A percentile compares a stretch with the other conserved stretches of the same genome.
phyloP scores from a whole-genome alignment of 1,140 invertebrate genomes.

The Drosophila leontia region DNA sequence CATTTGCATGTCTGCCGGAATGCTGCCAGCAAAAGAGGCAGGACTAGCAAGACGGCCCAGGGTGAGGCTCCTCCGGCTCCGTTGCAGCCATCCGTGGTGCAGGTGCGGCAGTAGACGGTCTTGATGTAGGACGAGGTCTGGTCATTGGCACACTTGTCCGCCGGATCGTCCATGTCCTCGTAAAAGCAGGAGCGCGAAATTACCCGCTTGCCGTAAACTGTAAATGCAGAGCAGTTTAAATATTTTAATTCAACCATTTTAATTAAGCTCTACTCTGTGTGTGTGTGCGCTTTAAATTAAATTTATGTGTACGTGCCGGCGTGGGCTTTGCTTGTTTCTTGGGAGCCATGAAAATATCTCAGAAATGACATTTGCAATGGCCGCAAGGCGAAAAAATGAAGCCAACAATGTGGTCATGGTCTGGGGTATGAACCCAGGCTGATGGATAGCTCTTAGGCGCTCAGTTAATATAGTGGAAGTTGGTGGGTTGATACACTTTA shows the following conservation, averaged over 20 bases:
- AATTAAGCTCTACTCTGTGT: conserved; percentile 49
- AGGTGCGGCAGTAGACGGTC: conserved; percentile 84
- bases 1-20: conserved; percentile 74
- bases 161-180: conserved; percentile 79
- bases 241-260: conserved; percentile 52
- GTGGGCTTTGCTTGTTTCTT: conserved; percentile 53
- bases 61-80: conserved; percentile 49
- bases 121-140: conserved; percentile 84
- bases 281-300: conserved; percentile 37
- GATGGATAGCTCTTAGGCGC: conserved; percentile 2
- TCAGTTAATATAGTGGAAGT: not conserved
- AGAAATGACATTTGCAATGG: conserved; percentile 70
- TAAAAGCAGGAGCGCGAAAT: conserved; percentile 84
- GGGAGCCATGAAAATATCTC: conserved; percentile 46
- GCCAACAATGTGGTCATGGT: conserved; percentile 40
- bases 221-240: conserved; percentile 42
- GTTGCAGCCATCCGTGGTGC: conserved; percentile 82
- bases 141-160: conserved; percentile 79
- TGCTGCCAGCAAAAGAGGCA: conserved; percentile 61
- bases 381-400: conserved; percentile 23
- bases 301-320: conserved; percentile 53
- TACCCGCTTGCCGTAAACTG: conserved; percentile 84
- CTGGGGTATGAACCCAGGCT: conserved; percentile 35
- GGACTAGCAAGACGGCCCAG: conserved; percentile 36
- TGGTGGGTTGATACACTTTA: not conserved